Evolutionary conservation across 2,888 invertebrate genomes (phyloP).

Genomic region (Temnothorax rugatulus): DNA sequence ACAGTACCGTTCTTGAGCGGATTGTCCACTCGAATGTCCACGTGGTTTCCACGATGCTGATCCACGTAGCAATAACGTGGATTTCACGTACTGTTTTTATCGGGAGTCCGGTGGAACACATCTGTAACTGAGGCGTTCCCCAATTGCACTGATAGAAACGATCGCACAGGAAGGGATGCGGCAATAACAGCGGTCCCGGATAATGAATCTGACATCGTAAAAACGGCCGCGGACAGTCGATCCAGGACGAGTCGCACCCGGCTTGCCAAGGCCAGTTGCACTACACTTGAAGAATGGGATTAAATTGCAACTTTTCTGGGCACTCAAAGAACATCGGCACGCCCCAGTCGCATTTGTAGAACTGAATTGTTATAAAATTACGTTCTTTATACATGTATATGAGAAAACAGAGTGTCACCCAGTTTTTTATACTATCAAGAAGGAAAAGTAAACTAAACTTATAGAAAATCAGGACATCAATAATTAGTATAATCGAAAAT

Average conservation of each 20-base stretch:
- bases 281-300: conserved; percentile 63
- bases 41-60: too few species aligned
- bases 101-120: conserved; percentile 8
- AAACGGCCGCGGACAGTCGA: conserved; percentile 18
- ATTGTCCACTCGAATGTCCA: too few species aligned
- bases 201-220: conserved; percentile 1
- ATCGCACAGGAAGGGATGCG: conserved; percentile 37
- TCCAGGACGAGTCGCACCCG: conserved; percentile 40
- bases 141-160: conserved; percentile 28
- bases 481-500: background rate
- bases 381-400: background rate
- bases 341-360: conserved; percentile 37
- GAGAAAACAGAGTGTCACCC: background rate
- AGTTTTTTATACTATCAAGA: background rate
- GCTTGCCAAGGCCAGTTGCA: conserved; percentile 69
- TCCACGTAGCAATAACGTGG: too few species aligned
- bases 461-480: background rate
- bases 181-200: background rate
- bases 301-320: conserved; percentile 68
- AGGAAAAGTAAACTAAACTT: background rate
- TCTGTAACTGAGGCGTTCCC: conserved; percentile 10
- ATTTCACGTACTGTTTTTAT: too few species aligned
- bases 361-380: conserved; percentile 7
- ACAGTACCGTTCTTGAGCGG: too few species aligned
- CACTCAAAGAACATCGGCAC: conserved; percentile 25